A percentile compares a stretch with the other conserved stretches of the same genome.
Conservation (phyloP, 1,140 invertebrate genomes). For the Heliconius eleuchia region DNA sequence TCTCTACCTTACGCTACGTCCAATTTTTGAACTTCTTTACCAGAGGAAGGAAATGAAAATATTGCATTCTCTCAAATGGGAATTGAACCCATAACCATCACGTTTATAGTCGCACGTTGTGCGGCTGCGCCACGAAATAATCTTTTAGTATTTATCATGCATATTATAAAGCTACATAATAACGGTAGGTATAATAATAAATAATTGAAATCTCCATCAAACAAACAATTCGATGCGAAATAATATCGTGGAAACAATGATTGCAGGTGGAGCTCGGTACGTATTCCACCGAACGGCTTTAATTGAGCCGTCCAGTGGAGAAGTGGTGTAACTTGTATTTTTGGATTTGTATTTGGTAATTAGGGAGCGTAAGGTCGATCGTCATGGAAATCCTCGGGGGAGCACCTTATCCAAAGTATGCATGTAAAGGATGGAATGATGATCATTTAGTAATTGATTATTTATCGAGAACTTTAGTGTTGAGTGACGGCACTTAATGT, state of each 20-base stretch:
- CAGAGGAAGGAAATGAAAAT: too few relatives aligned
- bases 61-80: not conserved
- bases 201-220: not conserved
- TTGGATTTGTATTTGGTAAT: too few relatives aligned
- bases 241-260: slow-evolving; percentile 13
- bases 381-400: too few relatives aligned
- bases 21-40: too few relatives aligned
- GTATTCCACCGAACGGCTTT: not conserved
- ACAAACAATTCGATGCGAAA: not conserved
- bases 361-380: too few relatives aligned
- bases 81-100: not conserved
- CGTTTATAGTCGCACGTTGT: not conserved
- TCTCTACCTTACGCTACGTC: too few relatives aligned
- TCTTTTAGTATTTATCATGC: not conserved
- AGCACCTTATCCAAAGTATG: too few relatives aligned
- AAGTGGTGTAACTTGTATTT: not conserved
- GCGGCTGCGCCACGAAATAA: too few relatives aligned
- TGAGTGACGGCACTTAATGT: too few relatives aligned
- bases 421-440: too few relatives aligned
- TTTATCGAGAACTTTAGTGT: too few relatives aligned
- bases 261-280: not conserved
- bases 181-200: not conserved
- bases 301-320: not conserved
- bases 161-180: not conserved
- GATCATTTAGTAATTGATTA: too few relatives aligned